Evolutionary conservation across 2,113 vertebrate genomes (phyloP), one percentile per base, ranked within the genome.

Genomic region (Apistogramma diplotaenia): DNA sequence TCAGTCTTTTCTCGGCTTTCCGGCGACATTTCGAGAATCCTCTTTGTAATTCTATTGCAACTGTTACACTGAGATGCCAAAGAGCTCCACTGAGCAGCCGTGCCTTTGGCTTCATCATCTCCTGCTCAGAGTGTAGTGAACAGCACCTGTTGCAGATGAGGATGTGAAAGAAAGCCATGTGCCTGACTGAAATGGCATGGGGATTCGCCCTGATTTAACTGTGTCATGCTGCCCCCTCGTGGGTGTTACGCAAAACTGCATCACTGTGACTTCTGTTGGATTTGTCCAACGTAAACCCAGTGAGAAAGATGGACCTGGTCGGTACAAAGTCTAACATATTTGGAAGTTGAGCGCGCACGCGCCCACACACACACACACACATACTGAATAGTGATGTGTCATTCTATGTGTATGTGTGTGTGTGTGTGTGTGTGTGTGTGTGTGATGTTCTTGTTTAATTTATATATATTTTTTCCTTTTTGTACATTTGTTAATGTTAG

Each of bases 41-140:
- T 71, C 23, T 35, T 79, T 19, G 5, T 65, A 1, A 70, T 79
- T 65, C 10, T 21, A 79, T 67, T 51, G 73, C 57, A 88, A 90
- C 86, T 87, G 85, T 90, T 92, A 85, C 77, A 61, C 81, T 67
- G 40, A 77, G 62, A 87, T 74, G 76, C 89, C 89, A 92, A 91
- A 91, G 86, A 89, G 81, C 56, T 85, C 76, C 49, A 73, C 10
- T 8, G 33, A 77, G 75, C 85, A 61, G 79, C 75, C 49, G 82
- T 89, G 82, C 80, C 81, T 91, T 87, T 81, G 18, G 58, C 55
- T 83, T 33, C 40, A 25, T 27, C 13, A 4, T 59, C n/a, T 62
- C 25, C 59, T 65, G 58, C 65, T 83, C 65, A 33, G 51, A 49
- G 21, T 81, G 8, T 19, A 25, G 35, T 18, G 59, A 80, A 13